phyloP scores from a whole-genome alignment of 2,888 invertebrate species.

The Euproctis similis region DNA sequence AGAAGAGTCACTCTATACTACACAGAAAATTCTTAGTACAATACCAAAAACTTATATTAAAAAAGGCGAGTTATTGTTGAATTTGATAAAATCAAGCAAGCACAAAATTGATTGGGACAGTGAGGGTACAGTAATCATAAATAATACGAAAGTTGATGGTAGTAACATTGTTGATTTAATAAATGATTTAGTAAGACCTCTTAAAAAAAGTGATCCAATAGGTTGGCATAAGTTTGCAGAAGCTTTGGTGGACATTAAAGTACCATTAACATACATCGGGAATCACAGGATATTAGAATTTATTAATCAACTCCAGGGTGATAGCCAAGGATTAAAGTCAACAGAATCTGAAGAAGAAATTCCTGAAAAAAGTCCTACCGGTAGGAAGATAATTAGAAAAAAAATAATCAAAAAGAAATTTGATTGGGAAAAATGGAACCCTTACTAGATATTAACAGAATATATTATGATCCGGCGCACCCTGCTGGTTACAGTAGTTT shows the following conservation, averaged over 20 bases:
- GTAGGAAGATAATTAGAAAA: neutral
- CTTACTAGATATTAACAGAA: neutral
- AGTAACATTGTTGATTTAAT: neutral
- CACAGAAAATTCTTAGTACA: too few species aligned
- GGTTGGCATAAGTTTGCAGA: neutral
- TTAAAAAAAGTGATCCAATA: neutral
- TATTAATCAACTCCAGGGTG: neutral
- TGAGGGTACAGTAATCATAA: neutral
- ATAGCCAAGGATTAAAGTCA: neutral
- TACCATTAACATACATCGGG: constrained; percentile 1
- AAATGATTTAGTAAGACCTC: neutral
- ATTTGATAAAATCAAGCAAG: neutral
- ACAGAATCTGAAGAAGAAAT: neutral
- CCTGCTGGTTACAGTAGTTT: constrained; percentile 12
- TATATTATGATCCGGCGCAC: constrained; percentile 1
- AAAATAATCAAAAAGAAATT: neutral
- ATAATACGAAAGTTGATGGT: neutral
- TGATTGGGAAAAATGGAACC: neutral
- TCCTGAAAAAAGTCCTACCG: neutral
- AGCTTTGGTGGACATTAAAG: neutral
- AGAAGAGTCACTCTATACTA: too few species aligned
- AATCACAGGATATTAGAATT: neutral
- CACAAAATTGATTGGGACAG: constrained; percentile 1
- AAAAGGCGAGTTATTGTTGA: neutral
- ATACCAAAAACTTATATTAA: too few species aligned